Percentiles rank a stretch among this genome's conserved stretches.
These are phyloP conservation scores for Digitonthophagus gazella DNA, from an alignment of 2,888 invertebrate genomes.

Conservation along the genomic window DNA sequence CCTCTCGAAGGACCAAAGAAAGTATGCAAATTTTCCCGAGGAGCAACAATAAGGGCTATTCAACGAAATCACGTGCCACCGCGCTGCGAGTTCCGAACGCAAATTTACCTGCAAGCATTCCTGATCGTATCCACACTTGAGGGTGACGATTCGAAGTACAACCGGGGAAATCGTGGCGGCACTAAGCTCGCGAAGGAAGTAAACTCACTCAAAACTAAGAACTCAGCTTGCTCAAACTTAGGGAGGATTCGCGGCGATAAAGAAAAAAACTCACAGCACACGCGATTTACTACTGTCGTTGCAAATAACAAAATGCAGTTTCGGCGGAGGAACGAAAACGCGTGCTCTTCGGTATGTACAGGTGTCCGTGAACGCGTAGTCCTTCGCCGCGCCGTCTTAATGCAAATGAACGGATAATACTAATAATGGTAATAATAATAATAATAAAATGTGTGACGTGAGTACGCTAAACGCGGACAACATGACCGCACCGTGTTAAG, in stretches of 20 bases:
- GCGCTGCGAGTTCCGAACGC: no score
- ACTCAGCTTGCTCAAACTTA: neutral
- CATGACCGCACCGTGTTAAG: slow-evolving; percentile 51
- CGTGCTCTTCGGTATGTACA: neutral
- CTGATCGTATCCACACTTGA: slow-evolving; percentile 36
- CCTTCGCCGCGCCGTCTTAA: slow-evolving; percentile 5
- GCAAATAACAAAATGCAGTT: neutral
- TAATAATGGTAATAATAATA: slow-evolving; percentile 24
- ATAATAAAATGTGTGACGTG: slow-evolving; percentile 42
- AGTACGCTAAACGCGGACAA: slow-evolving; percentile 49
- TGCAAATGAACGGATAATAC: neutral
- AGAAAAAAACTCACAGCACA: neutral
- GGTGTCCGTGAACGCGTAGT: no score
- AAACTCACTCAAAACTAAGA: slow-evolving; percentile 4
- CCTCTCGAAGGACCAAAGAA: neutral
- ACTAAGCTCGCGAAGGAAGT: neutral
- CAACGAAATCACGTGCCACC: neutral
- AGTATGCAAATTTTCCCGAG: neutral
- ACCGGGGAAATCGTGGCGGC: neutral
- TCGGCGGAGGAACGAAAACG: neutral
- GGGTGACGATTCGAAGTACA: neutral
- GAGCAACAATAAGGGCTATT: no score
- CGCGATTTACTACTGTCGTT: neutral
- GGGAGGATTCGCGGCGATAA: neutral
- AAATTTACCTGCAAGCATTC: slow-evolving; percentile 46